These are phyloP conservation scores for Cremastinae sp. DNA, from an alignment of 2,888 invertebrate species.

Conservation along the genomic window DNA sequence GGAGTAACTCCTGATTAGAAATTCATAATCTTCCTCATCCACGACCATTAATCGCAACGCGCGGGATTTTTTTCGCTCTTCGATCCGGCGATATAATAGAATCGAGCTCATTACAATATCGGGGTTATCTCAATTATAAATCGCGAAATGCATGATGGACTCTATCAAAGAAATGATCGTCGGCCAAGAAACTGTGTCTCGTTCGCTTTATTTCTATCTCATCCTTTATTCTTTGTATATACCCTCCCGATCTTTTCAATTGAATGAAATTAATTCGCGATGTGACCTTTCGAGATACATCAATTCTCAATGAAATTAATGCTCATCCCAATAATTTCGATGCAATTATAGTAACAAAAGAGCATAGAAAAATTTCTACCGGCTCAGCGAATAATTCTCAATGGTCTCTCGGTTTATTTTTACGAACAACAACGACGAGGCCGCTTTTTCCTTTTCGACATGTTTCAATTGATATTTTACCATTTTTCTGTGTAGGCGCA, in stretches of 20 bases:
- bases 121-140: conserved; percentile 4
- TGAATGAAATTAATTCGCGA: conserved; percentile 51
- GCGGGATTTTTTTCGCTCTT: conserved; percentile 15
- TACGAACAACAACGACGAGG: too few species aligned
- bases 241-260: conserved; percentile 18
- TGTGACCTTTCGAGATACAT: conserved; percentile 14
- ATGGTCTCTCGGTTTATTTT: too few species aligned
- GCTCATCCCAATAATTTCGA: not conserved
- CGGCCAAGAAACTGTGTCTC: conserved; percentile 31
- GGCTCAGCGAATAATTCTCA: too few species aligned
- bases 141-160: conserved; percentile 10
- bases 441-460: too few species aligned
- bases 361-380: too few species aligned
- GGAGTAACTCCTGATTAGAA: conserved; percentile 33
- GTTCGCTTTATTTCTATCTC: conserved; percentile 4
- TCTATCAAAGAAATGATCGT: conserved; percentile 31
- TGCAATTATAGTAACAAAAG: not conserved
- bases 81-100: conserved; percentile 22
- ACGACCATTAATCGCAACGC: conserved; percentile 25
- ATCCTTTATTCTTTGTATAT: not conserved
- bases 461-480: too few species aligned
- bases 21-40: conserved; percentile 31
- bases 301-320: conserved; percentile 18
- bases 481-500: too few species aligned
- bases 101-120: conserved; percentile 46